Base-by-base conservation (phyloP, 2,797 vertebrate genomes). In the Manis crassicaudata region DNA sequence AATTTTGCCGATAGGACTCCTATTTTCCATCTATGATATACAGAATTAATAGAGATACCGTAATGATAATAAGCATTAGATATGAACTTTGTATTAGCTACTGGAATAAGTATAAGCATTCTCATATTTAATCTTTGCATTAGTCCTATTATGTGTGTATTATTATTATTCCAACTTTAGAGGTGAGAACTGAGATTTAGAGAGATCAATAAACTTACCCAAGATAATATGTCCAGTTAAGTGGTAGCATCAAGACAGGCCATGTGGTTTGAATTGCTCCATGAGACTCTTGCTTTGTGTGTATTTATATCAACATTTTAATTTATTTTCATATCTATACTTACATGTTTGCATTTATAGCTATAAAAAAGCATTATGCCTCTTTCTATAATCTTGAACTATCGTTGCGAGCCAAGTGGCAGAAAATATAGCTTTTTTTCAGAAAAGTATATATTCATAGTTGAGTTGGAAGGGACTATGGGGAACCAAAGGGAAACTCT, bases 1-100 rank as follows among this genome's bases (percentile, higher is more conserved):
- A 68, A 52, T 76, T 87, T 95, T 84, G 67, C 46, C 84, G 54
- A 63, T 46, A 52, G 63, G 60, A 50, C 77, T 92, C 52, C 96
- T 85, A 76, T 37, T 92, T 90, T 95, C 60, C 17, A 80, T 60
- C 6, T 35, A 17, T 20, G 58, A 83, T 52, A 37, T 21, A 73
- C 4, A 46, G 32, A 85, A 88, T 77, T 85, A 91, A 92, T 32
- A 72, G 20, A 90, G 56, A 63, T 82, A 70, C 4, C 43, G 18
- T 62, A 56, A 37, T 68, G 63, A 75, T 50, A 82, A 68, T 82
- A 76, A 40, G 73, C 52, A 17, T 75, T 50, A 40, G 35, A 50
- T 4, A 82, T 18, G 46, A 85, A 46, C 13, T 40, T 68, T 60
- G 63, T 65, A 56, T 54, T 16, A 90, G 63, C 43, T 62, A 75